phyloP scores from a whole-genome alignment of 2,888 invertebrate genomes.

The Drosophila fungiperda region DNA sequence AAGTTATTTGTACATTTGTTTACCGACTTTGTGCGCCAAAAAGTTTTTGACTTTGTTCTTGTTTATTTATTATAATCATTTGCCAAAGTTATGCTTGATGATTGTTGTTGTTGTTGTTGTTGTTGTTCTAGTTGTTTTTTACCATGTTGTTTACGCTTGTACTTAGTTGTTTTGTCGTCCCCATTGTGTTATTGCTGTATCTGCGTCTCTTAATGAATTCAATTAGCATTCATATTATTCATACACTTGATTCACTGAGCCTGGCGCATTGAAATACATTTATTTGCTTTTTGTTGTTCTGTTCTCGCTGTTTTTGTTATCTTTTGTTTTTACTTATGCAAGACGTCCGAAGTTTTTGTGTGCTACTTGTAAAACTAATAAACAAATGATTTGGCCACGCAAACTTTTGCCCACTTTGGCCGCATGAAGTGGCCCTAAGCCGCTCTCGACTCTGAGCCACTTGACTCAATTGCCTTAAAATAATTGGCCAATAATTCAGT shows the following conservation, averaged over 20 bases:
- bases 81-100: conserved; percentile 58
- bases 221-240: conserved; percentile 81
- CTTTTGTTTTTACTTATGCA: conserved; percentile 43
- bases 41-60: conserved; percentile 52
- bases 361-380: conserved; percentile 65
- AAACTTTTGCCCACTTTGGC: conserved; percentile 51
- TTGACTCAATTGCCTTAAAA: conserved; percentile 78
- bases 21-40: conserved; percentile 39
- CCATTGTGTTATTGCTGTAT: conserved; percentile 33
- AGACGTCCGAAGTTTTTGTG: conserved; percentile 43
- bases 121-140: conserved; percentile 33
- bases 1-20: conserved; percentile 31
- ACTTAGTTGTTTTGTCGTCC: conserved; percentile 39
- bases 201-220: conserved; percentile 64
- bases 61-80: conserved; percentile 69
- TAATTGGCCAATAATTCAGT: conserved; percentile 79
- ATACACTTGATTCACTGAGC: conserved; percentile 70
- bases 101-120: conserved; percentile 18
- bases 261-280: conserved; percentile 68
- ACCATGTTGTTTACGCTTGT: conserved; percentile 51
- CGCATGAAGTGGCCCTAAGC: conserved; percentile 14
- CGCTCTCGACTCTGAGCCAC: conserved; percentile 47
- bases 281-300: conserved; percentile 56
- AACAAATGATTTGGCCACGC: conserved; percentile 72
- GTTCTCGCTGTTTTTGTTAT: conserved; percentile 22